phyloP scores from a whole-genome alignment of 92 coral and sea anemone genomes.

The Montipora capitata region DNA sequence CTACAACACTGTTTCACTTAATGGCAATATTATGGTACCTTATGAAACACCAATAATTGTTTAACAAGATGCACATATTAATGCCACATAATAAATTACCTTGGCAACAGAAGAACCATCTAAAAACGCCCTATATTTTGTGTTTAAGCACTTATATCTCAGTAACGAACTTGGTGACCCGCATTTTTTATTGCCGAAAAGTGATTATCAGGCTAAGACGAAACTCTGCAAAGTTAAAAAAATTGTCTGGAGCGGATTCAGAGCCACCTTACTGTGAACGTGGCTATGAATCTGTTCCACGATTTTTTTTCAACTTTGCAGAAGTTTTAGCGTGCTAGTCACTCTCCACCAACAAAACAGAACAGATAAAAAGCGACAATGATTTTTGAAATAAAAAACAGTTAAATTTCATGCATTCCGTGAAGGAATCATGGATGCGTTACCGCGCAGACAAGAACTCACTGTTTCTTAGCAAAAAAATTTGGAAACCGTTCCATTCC shows the following conservation, averaged over 20 bases:
- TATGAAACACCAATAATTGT: too few relatives aligned
- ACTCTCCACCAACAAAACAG: background rate
- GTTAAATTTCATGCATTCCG: background rate
- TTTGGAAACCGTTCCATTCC: background rate
- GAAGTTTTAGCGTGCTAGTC: background rate
- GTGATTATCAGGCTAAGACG: too few relatives aligned
- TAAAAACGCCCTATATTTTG: too few relatives aligned
- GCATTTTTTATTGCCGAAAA: too few relatives aligned
- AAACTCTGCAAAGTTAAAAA: background rate
- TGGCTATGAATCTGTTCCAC: background rate
- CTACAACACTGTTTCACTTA: too few relatives aligned
- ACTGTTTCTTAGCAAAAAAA: background rate
- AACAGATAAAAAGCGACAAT: background rate
- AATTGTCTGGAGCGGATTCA: background rate
- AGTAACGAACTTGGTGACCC: too few relatives aligned
- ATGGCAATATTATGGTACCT: too few relatives aligned
- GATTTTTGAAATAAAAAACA: background rate
- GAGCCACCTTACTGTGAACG: conserved; percentile 1
- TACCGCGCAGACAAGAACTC: too few relatives aligned
- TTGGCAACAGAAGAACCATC: background rate
- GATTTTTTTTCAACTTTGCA: background rate
- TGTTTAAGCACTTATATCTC: too few relatives aligned
- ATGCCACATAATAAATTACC: background rate
- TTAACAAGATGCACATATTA: background rate
- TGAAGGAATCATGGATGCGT: too few relatives aligned